phyloP scores from a whole-genome alignment of 1,140 invertebrate species.

The Ctenoplectra terminalis region DNA sequence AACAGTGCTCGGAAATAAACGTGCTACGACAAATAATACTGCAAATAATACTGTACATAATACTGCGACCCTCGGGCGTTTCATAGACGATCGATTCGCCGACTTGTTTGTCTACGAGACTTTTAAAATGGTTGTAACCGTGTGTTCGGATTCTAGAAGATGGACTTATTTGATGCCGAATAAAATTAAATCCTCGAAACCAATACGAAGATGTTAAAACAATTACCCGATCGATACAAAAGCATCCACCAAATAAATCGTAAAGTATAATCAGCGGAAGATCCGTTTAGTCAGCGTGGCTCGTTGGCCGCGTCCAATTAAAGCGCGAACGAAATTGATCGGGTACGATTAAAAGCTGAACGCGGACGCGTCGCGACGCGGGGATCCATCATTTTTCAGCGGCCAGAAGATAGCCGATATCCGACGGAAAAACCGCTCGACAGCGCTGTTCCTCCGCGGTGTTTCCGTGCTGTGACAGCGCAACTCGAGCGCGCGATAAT shows the following conservation, averaged over 20 bases:
- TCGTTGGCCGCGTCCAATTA: neutral
- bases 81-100: neutral
- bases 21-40: neutral
- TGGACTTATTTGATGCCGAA: too few species aligned
- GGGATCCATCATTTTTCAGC: slow-evolving; percentile 54
- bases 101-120: neutral
- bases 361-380: neutral
- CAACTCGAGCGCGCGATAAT: slow-evolving; percentile 63
- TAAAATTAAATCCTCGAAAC: neutral
- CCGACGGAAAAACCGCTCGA: slow-evolving; percentile 44
- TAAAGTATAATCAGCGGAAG: neutral
- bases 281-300: neutral
- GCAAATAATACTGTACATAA: slow-evolving; percentile 10
- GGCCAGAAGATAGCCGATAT: neutral
- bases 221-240: neutral
- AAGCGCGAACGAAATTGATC: slow-evolving; percentile 15
- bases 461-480: slow-evolving; percentile 46
- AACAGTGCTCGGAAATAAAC: slow-evolving; percentile 12
- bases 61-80: neutral
- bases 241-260: too few species aligned
- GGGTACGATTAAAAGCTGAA: slow-evolving; percentile 14
- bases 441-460: slow-evolving; percentile 48
- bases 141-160: neutral
- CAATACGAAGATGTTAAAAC: neutral
- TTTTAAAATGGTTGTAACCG: neutral